Evolutionary conservation across 2,888 invertebrate species (phyloP), one percentile per base, ranked within the genome.

Genomic region (Erebia epiphron): DNA sequence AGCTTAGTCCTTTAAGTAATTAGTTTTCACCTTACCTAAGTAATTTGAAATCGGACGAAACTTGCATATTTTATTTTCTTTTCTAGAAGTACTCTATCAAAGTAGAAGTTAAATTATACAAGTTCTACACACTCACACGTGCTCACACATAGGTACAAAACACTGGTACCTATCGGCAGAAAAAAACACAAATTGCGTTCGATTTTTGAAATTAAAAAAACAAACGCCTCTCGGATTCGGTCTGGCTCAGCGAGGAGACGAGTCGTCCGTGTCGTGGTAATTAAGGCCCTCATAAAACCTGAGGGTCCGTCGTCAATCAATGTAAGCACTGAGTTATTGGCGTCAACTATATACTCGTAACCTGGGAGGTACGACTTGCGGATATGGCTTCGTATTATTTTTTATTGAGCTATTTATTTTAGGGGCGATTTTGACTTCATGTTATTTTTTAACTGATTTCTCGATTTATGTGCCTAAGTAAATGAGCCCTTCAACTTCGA

Each of bases 281-380:
- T 91, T 91, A 92, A 86, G 82, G 80, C 79, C 81, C 87, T 90
- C 90, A 85, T 91, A 89, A 90, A 89, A 84, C 79, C 75, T 73
- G 82, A 85, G 85, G 86, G 85, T 81, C 83, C 78, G 80, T 83
- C 88, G 89, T 91, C 91, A 90, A 92, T 91, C 90, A 89, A 85
- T 81, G 80, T 82, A 81, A 82, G 83, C 82, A 81, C 79, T 84
- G 86, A 87, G 82, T 87, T 86, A 90, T 87, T 80, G 85, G 84
- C 81, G 83, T 80, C 80, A 81, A 75, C 76, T 62, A 71, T 7
- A 35, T 66, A 72, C n/a, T n/a, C n/a, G n/a, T n/a, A n/a, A n/a
- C 72, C 57, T 49, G 46, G 74, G 77, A 74, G 74, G 75, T 68
- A 72, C 67, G 73, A 71, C 68, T 70, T 52, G 49, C 69, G 73